These are phyloP conservation scores for Amazona guildingii DNA, from an alignment of 2,113 vertebrate species.

Conservation along the genomic window DNA sequence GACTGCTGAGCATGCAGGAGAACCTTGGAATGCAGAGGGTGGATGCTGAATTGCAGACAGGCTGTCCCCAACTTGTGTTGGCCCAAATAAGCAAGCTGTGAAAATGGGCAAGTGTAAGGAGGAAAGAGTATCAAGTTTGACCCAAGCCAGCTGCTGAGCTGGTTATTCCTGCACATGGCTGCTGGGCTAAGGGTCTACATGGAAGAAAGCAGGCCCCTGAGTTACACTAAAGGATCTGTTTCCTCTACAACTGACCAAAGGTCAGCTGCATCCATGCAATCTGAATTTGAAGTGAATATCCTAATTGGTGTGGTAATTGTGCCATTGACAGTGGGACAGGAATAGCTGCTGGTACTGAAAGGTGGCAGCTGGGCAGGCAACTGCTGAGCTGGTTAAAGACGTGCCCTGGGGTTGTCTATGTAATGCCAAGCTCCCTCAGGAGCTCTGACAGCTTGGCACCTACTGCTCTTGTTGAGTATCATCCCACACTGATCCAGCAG, in stretches of 20 bases:
- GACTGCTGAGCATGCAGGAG: background rate
- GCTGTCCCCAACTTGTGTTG: background rate
- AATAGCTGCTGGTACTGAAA: background rate
- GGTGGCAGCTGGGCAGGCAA: background rate
- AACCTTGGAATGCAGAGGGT: background rate
- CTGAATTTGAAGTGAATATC: background rate
- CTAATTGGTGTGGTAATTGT: background rate
- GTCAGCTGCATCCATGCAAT: background rate
- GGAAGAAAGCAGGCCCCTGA: fast-evolving
- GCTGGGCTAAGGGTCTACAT: background rate
- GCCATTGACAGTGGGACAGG: background rate
- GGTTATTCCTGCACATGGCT: background rate
- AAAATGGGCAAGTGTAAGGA: background rate
- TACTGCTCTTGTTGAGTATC: background rate
- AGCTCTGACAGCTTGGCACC: background rate
- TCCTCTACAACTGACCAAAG: background rate
- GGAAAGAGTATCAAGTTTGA: background rate
- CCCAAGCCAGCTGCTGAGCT: background rate
- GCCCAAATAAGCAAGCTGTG: background rate
- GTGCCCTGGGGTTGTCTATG: background rate
- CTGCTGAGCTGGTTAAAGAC: background rate
- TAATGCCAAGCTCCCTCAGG: background rate
- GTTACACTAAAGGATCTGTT: background rate
- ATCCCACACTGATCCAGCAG: background rate
- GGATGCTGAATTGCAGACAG: background rate